These are phyloP conservation scores for Watsonalla cultraria DNA, from an alignment of 2,888 invertebrate species.

Conservation along the genomic window DNA sequence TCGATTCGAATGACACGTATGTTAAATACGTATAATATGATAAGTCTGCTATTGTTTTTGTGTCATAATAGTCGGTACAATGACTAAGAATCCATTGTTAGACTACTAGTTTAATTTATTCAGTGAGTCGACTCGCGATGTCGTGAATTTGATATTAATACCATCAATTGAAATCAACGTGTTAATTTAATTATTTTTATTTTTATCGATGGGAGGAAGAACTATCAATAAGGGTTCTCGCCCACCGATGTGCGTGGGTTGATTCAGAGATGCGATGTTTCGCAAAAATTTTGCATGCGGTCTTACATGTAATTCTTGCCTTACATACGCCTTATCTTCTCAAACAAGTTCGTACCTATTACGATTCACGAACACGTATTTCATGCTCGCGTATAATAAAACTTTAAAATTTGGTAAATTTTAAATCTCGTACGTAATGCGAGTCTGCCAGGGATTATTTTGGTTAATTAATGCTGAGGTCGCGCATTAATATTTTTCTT, in stretches of 20 bases:
- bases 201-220: constrained; percentile 42
- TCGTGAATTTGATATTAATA: too few species aligned
- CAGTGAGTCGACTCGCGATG: too few species aligned
- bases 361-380: constrained; percentile 35
- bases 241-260: constrained; percentile 51
- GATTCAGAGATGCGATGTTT: constrained; percentile 31
- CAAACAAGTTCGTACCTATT: constrained; percentile 32
- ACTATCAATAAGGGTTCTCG: constrained; percentile 52
- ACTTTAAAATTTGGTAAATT: constrained; percentile 27
- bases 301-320: constrained; percentile 41
- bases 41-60: too few species aligned
- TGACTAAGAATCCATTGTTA: too few species aligned
- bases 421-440: constrained; percentile 19
- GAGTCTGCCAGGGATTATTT: constrained; percentile 39
- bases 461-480: constrained; percentile 40
- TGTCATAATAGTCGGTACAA: too few species aligned
- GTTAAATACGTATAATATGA: too few species aligned
- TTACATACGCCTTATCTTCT: constrained; percentile 39
- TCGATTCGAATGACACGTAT: too few species aligned
- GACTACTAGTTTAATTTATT: too few species aligned
- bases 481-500: constrained; percentile 45
- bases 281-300: constrained; percentile 48
- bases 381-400: constrained; percentile 11
- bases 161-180: constrained; percentile 16
- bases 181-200: constrained; percentile 41